These are phyloP conservation scores for Spheniscus humboldti DNA, from an alignment of 2,797 vertebrate species.

Conservation along the genomic window DNA sequence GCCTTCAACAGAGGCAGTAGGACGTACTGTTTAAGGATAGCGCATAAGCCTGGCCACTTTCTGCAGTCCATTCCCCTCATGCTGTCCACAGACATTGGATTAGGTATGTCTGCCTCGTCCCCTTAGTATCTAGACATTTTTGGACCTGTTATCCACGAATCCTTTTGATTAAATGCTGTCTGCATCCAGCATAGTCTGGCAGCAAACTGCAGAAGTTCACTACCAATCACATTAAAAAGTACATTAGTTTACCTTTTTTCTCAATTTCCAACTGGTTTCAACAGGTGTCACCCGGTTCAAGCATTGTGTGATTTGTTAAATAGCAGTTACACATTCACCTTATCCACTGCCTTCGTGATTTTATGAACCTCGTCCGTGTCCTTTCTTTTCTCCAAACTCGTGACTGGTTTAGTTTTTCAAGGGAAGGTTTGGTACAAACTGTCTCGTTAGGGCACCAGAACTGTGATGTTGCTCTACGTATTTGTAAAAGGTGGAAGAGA, in stretches of 20 bases:
- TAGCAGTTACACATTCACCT: not conserved
- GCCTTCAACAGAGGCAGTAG: not conserved
- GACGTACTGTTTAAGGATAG: not conserved
- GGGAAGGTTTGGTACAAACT: not conserved
- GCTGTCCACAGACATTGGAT: not conserved
- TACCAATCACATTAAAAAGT: not conserved
- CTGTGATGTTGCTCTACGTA: not conserved
- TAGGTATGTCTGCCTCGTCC: not conserved
- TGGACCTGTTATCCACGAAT: not conserved
- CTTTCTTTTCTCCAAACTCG: not conserved
- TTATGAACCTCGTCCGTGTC: not conserved
- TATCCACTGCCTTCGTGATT: not conserved
- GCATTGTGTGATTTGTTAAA: not conserved
- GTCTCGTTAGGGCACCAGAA: fast-evolving
- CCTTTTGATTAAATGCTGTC: not conserved
- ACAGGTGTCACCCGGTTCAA: not conserved
- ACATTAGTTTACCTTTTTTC: not conserved
- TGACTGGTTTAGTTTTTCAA: not conserved
- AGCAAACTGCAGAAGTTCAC: not conserved
- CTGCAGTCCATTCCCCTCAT: not conserved
- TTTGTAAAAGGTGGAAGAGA: not conserved
- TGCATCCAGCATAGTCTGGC: not conserved
- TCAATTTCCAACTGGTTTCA: not conserved
- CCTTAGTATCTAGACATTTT: not conserved
- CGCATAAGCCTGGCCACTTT: not conserved